A percentile compares a stretch with the other conserved stretches of the same genome.
phyloP scores from a whole-genome alignment of 2,888 invertebrate species.

The Acleris laterana region DNA sequence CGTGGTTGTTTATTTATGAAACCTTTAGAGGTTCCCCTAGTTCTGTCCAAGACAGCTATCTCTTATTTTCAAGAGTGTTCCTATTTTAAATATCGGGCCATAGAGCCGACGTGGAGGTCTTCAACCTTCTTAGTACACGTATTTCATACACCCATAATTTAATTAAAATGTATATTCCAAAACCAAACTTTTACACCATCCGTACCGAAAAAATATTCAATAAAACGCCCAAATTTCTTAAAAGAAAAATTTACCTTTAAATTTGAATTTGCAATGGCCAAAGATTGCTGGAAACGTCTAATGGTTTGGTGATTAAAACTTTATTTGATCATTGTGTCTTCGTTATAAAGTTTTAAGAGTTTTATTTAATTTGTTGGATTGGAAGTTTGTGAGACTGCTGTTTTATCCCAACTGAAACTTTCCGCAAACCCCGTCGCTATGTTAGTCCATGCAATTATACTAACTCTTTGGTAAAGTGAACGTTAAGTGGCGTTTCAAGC shows the following conservation, averaged over 20 bases:
- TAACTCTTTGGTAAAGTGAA: neutral
- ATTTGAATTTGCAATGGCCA: slow-evolving; percentile 17
- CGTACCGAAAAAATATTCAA: neutral
- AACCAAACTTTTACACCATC: too few relatives aligned
- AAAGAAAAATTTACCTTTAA: slow-evolving; percentile 5
- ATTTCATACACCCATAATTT: too few relatives aligned
- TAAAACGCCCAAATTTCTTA: neutral
- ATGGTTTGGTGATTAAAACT: slow-evolving; percentile 25
- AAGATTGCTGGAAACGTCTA: slow-evolving; percentile 11
- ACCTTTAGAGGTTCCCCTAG: too few relatives aligned
- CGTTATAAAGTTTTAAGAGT: slow-evolving; percentile 18
- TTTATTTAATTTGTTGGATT: slow-evolving; percentile 12
- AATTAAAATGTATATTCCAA: too few relatives aligned
- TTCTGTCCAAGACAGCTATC: too few relatives aligned
- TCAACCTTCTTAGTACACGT: too few relatives aligned
- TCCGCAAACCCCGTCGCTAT: slow-evolving; percentile 1
- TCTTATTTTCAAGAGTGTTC: too few relatives aligned
- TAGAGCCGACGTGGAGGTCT: too few relatives aligned
- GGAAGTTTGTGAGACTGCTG: slow-evolving; percentile 3
- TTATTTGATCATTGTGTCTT: slow-evolving; percentile 25
- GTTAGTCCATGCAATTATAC: neutral
- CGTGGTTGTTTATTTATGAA: too few relatives aligned
- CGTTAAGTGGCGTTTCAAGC: too few relatives aligned
- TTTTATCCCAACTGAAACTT: slow-evolving; percentile 1
- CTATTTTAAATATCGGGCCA: too few relatives aligned